Conservation (phyloP, 2,888 invertebrate species). For the Sminthurinus aureus region DNA sequence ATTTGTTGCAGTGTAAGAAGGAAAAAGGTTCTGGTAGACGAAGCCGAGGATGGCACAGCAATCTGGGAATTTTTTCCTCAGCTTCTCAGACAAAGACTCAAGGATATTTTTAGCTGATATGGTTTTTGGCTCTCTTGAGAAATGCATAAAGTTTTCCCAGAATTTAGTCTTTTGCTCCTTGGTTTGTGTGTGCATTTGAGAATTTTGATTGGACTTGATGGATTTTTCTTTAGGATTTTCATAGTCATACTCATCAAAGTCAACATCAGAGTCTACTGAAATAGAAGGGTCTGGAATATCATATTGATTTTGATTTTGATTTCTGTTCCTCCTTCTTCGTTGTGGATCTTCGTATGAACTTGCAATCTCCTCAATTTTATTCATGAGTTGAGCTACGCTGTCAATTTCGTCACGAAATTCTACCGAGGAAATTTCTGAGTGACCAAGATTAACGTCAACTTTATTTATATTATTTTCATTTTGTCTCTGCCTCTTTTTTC, state of each 20-base stretch:
- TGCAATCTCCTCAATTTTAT: slow-evolving; percentile 34
- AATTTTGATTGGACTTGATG: neutral
- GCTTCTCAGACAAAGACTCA: neutral
- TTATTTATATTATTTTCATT: neutral
- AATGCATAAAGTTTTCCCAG: neutral
- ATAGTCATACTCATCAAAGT: slow-evolving; percentile 1
- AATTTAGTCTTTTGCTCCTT: too few relatives aligned
- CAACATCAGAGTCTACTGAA: too few relatives aligned
- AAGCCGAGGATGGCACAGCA: slow-evolving; percentile 49
- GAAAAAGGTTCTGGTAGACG: slow-evolving; percentile 45
- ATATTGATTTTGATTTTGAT: too few relatives aligned
- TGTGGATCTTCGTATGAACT: too few relatives aligned
- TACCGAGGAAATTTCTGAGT: too few relatives aligned
- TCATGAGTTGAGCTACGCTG: slow-evolving; percentile 6
- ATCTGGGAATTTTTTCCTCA: neutral
- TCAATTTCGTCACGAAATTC: too few relatives aligned
- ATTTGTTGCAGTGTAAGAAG: neutral
- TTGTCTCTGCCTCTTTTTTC: neutral
- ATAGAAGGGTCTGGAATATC: too few relatives aligned
- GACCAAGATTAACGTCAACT: neutral
- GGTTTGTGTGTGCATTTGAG: too few relatives aligned
- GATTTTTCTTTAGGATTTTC: slow-evolving; percentile 36
- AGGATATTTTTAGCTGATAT: neutral
- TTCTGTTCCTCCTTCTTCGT: too few relatives aligned
- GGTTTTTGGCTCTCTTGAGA: neutral